Percentiles rank a stretch among this genome's conserved stretches.
These are phyloP conservation scores for Haliclystus octoradiatus DNA, from an alignment of 30 jellyfish, hydroid and myxozoan species.

Conservation along the genomic window DNA sequence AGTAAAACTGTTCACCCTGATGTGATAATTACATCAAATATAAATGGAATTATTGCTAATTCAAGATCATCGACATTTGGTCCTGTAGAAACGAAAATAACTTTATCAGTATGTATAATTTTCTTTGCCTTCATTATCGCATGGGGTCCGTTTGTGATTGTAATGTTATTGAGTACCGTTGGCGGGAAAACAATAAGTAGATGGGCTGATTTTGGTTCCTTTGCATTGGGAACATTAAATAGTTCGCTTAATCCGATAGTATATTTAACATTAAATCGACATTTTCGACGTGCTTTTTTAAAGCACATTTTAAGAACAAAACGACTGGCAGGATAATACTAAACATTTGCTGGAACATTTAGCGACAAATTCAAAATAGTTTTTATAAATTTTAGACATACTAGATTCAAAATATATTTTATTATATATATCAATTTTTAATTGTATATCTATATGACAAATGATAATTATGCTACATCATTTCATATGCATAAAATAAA, in stretches of 20 bases:
- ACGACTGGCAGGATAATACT: too few relatives aligned
- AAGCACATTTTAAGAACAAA: not conserved
- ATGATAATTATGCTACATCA: too few relatives aligned
- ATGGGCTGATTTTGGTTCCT: constrained; percentile 23
- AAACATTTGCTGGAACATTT: too few relatives aligned
- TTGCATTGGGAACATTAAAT: constrained; percentile 34
- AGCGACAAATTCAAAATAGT: too few relatives aligned
- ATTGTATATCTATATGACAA: too few relatives aligned
- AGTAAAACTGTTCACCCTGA: not conserved
- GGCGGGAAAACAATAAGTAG: constrained; percentile 12
- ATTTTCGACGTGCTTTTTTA: constrained; percentile 13
- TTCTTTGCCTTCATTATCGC: constrained; percentile 28
- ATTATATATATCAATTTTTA: too few relatives aligned
- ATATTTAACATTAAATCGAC: constrained; percentile 19
- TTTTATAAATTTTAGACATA: too few relatives aligned
- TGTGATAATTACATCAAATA: not conserved
- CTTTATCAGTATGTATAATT: constrained; percentile 23
- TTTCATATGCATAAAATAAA: too few relatives aligned
- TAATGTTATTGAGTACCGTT: constrained; percentile 36
- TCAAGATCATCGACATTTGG: not conserved
- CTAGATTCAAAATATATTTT: too few relatives aligned
- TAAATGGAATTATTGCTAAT: not conserved
- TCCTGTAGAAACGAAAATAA: constrained; percentile 28
- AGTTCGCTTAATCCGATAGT: constrained; percentile 50
- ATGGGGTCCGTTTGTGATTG: constrained; percentile 75